A percentile compares a stretch with the other conserved stretches of the same genome.
Evolutionary conservation across 2,888 invertebrate genomes (phyloP).

Genomic region (Mactromeris polynyma): DNA sequence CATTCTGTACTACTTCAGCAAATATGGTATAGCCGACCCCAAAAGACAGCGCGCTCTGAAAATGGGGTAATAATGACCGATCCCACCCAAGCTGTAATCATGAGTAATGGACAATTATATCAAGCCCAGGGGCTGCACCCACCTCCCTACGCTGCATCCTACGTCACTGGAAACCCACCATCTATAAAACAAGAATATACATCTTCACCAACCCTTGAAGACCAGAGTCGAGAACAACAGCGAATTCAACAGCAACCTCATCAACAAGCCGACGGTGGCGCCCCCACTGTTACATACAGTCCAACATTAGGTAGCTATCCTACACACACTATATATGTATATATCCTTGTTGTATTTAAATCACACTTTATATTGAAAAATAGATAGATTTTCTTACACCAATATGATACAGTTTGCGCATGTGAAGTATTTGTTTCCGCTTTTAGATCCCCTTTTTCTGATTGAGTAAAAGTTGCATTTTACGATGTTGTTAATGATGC

Average conservation of each 20-base stretch:
- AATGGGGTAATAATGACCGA: conserved; percentile 67
- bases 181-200: conserved; percentile 70
- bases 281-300: conserved; percentile 52
- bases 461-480: background rate
- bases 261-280: conserved; percentile 19
- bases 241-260: conserved; percentile 31
- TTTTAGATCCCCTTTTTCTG: background rate
- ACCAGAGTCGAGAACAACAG: conserved; percentile 54
- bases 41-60: conserved; percentile 64
- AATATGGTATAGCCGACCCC: conserved; percentile 58
- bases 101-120: conserved; percentile 67
- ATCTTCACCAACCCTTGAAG: conserved; percentile 62
- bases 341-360: conserved; percentile 4
- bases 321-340: background rate
- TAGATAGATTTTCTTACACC: background rate
- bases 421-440: conserved; percentile 4
- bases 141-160: conserved; percentile 66
- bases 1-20: conserved; percentile 33
- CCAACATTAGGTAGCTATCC: conserved; percentile 56
- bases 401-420: conserved; percentile 12
- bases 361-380: background rate
- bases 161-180: conserved; percentile 49
- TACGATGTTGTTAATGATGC: background rate
- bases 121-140: conserved; percentile 63
- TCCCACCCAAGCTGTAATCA: conserved; percentile 60